Base-by-base conservation (phyloP, 2,888 invertebrate genomes). In the Tryphoninae sp. region DNA sequence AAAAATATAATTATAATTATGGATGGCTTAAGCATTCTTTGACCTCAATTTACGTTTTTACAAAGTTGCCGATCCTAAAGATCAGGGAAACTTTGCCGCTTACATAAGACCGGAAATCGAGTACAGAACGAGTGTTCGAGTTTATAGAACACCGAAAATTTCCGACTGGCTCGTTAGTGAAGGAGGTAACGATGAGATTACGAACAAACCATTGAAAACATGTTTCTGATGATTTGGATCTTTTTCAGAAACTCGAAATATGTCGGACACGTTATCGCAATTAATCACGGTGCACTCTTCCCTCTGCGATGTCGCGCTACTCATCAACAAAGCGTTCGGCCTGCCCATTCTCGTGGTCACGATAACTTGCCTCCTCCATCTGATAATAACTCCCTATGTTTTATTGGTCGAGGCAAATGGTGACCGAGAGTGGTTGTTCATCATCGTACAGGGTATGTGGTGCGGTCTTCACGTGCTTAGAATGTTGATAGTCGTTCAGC, bases 321-420 rank as follows among this genome's bases (percentile, higher is more conserved):
- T 92, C 2, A 90, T 94, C 2, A 94, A 94, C 85, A 91, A 90
- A 78, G 93, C 93, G 88, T 94, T 93, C 84, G 94, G 94, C 0
- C 86, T 94, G 0, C 93, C 94, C 0, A 92, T 94, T 55, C 88
- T 94, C 6, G 92, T 93, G 3, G 93, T 94, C 16, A 92, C 94
- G 51, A 92, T 94, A 59, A 94, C 94, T 0, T 94, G 94, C 45
- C 87, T 95, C 51, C 91, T 95, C 79, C 94, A 95, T 82, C 91
- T 94, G 2, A 94, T 94, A 19, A 94, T 94, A 22, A 94, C 94
- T 0, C 94, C 94, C 0, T 95, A 94, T 88, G 94, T 94, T 88
- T 87, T 94, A 22, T 94, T 94, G 81, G 92, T 93, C 92, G 94
- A 94, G 84, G 92, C 94, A 7, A 92, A 93, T 92, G 93, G 84